Evolutionary conservation across 2,888 invertebrate genomes (phyloP).

Genomic region (Sericinus montela): DNA sequence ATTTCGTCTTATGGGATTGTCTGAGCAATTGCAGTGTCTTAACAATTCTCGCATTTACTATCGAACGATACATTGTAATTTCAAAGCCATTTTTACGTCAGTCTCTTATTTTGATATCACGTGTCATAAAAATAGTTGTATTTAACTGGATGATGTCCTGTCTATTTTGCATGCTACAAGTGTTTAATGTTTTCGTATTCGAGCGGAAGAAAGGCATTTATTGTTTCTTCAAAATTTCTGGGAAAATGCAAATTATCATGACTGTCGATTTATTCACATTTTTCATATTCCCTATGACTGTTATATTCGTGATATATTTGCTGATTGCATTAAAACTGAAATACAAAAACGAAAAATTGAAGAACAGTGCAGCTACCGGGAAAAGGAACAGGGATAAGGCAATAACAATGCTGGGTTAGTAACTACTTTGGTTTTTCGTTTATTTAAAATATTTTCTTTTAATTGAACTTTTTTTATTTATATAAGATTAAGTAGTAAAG

Average conservation of each 20-base stretch:
- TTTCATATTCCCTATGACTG: conserved; percentile 89
- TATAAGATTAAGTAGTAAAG: too few relatives aligned
- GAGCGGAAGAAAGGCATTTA: conserved; percentile 55
- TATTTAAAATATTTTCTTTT: neutral
- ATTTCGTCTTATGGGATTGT: conserved; percentile 88
- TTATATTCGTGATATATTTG: conserved; percentile 89
- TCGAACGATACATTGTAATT: conserved; percentile 92
- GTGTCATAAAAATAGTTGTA: conserved; percentile 85
- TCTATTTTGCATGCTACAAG: conserved; percentile 84
- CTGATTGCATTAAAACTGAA: conserved; percentile 85
- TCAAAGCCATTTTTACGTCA: conserved; percentile 90
- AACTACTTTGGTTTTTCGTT: too few relatives aligned
- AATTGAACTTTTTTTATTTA: too few relatives aligned
- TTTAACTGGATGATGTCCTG: conserved; percentile 88
- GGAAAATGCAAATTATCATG: conserved; percentile 52
- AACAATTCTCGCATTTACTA: conserved; percentile 91
- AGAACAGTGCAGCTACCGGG: conserved; percentile 65
- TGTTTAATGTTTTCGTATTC: conserved; percentile 53
- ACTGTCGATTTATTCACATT: conserved; percentile 86
- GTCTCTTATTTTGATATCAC: conserved; percentile 86
- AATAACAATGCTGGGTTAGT: conserved; percentile 89
- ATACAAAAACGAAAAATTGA: conserved; percentile 74
- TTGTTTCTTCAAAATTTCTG: conserved; percentile 52
- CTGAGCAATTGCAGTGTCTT: conserved; percentile 89
- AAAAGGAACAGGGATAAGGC: conserved; percentile 77